Evolutionary conservation across 2,113 vertebrate genomes (phyloP), one percentile per base, ranked within the genome.

Genomic region (Probosciger aterrimus): DNA sequence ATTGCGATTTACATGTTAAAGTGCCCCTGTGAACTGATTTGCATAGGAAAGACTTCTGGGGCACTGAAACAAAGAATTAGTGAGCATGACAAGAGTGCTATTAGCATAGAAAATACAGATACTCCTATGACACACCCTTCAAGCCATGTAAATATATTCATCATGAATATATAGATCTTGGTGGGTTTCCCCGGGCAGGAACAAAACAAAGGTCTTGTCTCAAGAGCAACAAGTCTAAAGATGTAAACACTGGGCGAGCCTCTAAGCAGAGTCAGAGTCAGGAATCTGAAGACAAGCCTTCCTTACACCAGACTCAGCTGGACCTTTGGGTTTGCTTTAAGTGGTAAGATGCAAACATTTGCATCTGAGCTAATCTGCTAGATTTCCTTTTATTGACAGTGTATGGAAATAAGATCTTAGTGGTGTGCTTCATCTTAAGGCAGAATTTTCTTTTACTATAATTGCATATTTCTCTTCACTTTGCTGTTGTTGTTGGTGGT

Each of bases 1-100:
- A 97, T 96, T 97, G 94, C 15, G 83, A 98, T 98, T 98, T 97
- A 97, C 97, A 96, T 97, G 97, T 97, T 97, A 95, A 97, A 98
- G 95, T 97, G 69, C 93, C 93, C 93, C 96, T 80, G 92, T 94
- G 96, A 92, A 87, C 97, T 97, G 75, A 98, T 98, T 98, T 97
- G 95, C 97, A 97, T 97, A 97, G 94, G 86, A 97, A 98, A 98
- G 95, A 87, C 93, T 97, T 97, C 67, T 82, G 92, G 83, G 86
- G 93, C 96, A 89, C n/a, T 25, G 93, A 97, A 97, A 97, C 94
- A 97, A 97, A 98, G 93, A 96, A 94, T 96, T 94, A 92, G 82
- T 79, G 95, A 95, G 89, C 93, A 96, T 79, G 91, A 91, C 85
- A 92, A 86, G 85, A 95, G 89, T 53, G 33, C 19, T 87, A 90